phyloP scores from a whole-genome alignment of 2,888 invertebrate species.

The Heliconius charithonia region DNA sequence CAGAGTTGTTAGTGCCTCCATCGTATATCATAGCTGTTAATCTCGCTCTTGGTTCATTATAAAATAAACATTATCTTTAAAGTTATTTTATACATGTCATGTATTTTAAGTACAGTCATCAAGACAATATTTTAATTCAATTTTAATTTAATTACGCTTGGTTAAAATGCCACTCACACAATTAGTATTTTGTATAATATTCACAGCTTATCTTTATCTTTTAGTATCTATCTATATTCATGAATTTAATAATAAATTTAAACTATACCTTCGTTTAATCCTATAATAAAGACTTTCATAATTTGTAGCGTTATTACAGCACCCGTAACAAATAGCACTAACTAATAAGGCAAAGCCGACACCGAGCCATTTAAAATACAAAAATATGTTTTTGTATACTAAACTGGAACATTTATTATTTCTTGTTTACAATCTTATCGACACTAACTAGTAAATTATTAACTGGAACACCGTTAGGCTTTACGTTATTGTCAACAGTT shows the following conservation, averaged over 20 bases:
- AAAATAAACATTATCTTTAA: constrained; percentile 55
- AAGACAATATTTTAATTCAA: not conserved
- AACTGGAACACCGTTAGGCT: constrained; percentile 38
- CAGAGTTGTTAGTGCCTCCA: constrained; percentile 47
- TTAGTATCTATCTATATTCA: not conserved
- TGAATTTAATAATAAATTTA: not conserved
- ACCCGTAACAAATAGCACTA: constrained; percentile 28
- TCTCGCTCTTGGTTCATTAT: constrained; percentile 53
- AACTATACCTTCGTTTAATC: constrained; percentile 14
- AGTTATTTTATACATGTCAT: constrained; percentile 46
- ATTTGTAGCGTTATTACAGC: constrained; percentile 31
- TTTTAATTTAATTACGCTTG: too few relatives aligned
- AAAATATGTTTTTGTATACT: constrained; percentile 31
- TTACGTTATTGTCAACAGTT: constrained; percentile 39
- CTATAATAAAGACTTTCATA: constrained; percentile 31
- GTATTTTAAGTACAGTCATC: constrained; percentile 30
- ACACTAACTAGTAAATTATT: constrained; percentile 36
- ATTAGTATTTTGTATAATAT: too few relatives aligned
- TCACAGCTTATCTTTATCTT: not conserved
- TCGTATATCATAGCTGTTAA: constrained; percentile 59
- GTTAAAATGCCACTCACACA: too few relatives aligned
- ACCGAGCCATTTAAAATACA: constrained; percentile 35
- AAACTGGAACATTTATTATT: constrained; percentile 36
- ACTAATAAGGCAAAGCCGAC: constrained; percentile 38
- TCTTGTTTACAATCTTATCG: constrained; percentile 37